Evolutionary conservation across 2,113 vertebrate genomes (phyloP).

Genomic region (Rhagologus leucostigma): DNA sequence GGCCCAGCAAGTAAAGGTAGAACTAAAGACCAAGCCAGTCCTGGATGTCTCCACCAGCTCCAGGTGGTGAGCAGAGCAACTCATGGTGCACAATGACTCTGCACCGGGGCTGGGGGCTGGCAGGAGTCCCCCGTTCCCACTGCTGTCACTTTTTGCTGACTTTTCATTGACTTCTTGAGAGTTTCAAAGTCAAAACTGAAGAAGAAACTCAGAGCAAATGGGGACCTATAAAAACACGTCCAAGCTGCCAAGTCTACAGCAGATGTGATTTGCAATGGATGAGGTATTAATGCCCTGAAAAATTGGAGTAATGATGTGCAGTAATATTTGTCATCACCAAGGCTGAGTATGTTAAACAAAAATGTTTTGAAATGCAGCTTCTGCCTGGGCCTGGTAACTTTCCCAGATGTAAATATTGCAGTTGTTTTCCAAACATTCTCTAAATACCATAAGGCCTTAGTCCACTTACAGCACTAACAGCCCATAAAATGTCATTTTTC

Average conservation of each 20-base stretch:
- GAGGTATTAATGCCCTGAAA: conserved; percentile 35
- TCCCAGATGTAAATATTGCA: conserved; percentile 26
- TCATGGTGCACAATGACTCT: background rate
- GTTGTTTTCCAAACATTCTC: conserved; percentile 39
- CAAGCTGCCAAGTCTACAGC: background rate
- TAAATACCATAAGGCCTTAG: conserved; percentile 51
- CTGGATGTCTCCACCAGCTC: background rate
- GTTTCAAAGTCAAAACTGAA: conserved; percentile 2
- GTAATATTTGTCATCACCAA: conserved; percentile 33
- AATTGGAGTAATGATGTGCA: conserved; percentile 37
- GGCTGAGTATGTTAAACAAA: conserved; percentile 22
- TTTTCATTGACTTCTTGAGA: background rate
- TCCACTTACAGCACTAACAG: conserved; percentile 48
- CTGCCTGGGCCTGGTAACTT: background rate
- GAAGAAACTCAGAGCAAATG: background rate
- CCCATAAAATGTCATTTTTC: conserved; percentile 62
- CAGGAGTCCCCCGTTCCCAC: background rate
- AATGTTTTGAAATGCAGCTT: conserved; percentile 15
- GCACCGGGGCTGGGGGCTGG: background rate
- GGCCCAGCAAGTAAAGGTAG: background rate
- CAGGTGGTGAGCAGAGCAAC: background rate
- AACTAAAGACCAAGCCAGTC: background rate
- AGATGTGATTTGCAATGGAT: conserved; percentile 11
- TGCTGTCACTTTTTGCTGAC: background rate
- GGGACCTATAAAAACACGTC: background rate